Evolutionary conservation across 37 sponge, comb jelly and placozoan genomes (phyloP).

Genomic region (Halisarca cf. caerulea): DNA sequence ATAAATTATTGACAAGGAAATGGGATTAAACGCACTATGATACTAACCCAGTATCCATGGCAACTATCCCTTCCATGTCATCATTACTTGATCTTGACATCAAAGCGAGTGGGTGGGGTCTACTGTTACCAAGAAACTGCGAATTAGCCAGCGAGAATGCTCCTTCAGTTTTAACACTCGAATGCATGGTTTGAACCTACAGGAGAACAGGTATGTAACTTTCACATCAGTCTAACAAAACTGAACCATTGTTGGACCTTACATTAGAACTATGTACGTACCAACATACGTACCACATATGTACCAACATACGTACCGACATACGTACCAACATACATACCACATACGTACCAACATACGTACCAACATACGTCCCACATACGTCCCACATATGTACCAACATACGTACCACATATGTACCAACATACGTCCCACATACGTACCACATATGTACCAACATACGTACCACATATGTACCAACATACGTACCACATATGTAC

Average conservation of each 20-base stretch:
- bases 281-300: too few relatives aligned
- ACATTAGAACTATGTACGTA: too few relatives aligned
- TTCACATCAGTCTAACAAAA: too few relatives aligned
- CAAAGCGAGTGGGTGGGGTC: not conserved
- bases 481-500: slow-evolving; percentile 33
- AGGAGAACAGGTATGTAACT: too few relatives aligned
- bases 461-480: slow-evolving; percentile 1
- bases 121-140: not conserved
- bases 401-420: slow-evolving; percentile 4
- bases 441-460: slow-evolving; percentile 42
- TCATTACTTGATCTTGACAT: not conserved
- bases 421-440: slow-evolving; percentile 20
- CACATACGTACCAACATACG: too few relatives aligned
- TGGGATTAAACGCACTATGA: too few relatives aligned
- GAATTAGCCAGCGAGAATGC: not conserved
- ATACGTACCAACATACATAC: too few relatives aligned
- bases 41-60: slow-evolving; percentile 10
- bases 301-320: too few relatives aligned
- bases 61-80: slow-evolving; percentile 3
- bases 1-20: too few relatives aligned
- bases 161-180: not conserved
- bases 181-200: too few relatives aligned
- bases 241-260: too few relatives aligned
- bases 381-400: not conserved
- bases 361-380: not conserved